These are phyloP conservation scores for Petrocephalus schoutedeni DNA, from an alignment of 2,797 vertebrate genomes.

Conservation along the genomic window DNA sequence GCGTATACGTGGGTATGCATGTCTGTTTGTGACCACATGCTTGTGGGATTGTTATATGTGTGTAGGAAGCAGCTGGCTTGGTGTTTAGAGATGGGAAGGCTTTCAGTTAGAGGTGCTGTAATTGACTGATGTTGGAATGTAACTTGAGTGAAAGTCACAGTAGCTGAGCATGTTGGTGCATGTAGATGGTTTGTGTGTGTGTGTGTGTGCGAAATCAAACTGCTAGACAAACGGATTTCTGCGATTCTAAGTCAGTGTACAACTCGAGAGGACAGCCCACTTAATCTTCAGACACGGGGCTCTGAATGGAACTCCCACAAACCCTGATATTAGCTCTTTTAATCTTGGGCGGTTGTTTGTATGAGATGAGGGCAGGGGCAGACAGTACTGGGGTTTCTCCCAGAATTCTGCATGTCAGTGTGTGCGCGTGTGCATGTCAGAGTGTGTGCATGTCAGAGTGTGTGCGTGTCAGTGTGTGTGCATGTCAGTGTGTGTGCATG, in stretches of 20 bases:
- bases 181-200: not conserved
- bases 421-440: not conserved
- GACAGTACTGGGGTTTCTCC: not conserved
- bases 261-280: not conserved
- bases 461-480: too few relatives aligned
- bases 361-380: not conserved
- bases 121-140: not conserved
- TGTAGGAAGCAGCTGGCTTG: not conserved
- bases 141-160: not conserved
- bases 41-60: not conserved
- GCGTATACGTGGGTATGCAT: not conserved
- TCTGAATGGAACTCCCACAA: not conserved
- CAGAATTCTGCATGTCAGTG: constrained; percentile 39
- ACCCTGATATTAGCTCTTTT: not conserved
- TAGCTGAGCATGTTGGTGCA: not conserved
- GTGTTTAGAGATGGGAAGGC: not conserved
- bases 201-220: not conserved
- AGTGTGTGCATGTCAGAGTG: not conserved
- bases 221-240: not conserved
- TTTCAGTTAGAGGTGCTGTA: not conserved
- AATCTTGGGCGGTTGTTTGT: constrained; percentile 7
- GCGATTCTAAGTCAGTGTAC: not conserved
- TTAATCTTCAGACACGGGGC: not conserved
- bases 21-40: not conserved
- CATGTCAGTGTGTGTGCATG: too few relatives aligned